Base-by-base conservation (phyloP, 1,140 invertebrate species). In the Brachionus rubens region DNA sequence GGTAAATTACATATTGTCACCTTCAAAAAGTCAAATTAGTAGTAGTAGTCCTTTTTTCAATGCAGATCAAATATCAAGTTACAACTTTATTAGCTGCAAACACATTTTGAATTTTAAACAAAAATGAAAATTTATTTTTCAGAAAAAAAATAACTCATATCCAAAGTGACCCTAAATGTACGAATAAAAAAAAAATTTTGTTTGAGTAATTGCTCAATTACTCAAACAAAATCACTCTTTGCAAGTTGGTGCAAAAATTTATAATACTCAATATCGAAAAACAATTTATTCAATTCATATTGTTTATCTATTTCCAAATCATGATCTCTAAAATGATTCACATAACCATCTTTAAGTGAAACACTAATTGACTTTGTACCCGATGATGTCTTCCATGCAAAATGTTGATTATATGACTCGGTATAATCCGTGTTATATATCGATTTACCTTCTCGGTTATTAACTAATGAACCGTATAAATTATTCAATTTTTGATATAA, bases 391-490 rank as follows among this genome's bases (percentile, higher is more conserved):
- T 0, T 65, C 59, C 59, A 65, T 16, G 59, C 59, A 65, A 65
- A 65, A 65, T 65, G 59, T 21, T 65, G 59, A 43, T 65, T 65
- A 19, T 41, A 65, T 19, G 59, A 65, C 19, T 19, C 33, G 7
- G 59, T 65, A 26, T 24, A 65, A 19, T 65, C 36, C 1, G 59
- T 65, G 21, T 65, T 65, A 14, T 26, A 65, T 9, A 65, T 65
- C 10, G 59, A 65, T n/a, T 65, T 65, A 12, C 59, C 59, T 21
- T 21, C 59, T 65, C 59, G 9, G 43, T 65, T 65, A 43, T 65
- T 65, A 1, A 65, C 19, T 26, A 65, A 65, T 24, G 40, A 21
- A 9, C 33, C 33, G 9, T 24, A 7, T 12, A 41, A 41, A 16
- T 65, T 41, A 46, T 65, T 65, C 14, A 36, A 21, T 16, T 36